phyloP scores from a whole-genome alignment of 23 tunicate genomes.

The Phallusia fumigata region DNA sequence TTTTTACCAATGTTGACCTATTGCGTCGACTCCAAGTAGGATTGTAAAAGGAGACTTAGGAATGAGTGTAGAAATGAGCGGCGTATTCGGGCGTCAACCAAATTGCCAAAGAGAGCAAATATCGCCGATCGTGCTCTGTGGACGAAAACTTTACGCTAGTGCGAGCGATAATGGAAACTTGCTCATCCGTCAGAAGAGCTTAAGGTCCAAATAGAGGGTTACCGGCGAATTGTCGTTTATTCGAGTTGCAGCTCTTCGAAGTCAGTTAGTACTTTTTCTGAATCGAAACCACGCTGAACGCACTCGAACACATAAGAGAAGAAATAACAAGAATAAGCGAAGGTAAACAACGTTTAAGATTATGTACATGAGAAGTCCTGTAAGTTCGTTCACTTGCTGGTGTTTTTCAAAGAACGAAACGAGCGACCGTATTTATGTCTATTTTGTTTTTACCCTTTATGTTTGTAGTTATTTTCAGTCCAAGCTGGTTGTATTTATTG shows the following conservation, averaged over 20 bases:
- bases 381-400: too few relatives aligned
- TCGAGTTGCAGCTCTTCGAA: neutral
- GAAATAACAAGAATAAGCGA: neutral
- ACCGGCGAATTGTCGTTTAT: neutral
- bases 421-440: too few relatives aligned
- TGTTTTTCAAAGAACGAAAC: too few relatives aligned
- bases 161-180: neutral
- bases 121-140: slow-evolving; percentile 2
- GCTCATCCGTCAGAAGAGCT: slow-evolving; percentile 6
- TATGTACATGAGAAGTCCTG: too few relatives aligned
- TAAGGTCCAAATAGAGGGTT: slow-evolving; percentile 10
- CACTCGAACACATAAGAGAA: neutral
- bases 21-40: neutral
- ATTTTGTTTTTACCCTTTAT: too few relatives aligned
- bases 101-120: slow-evolving; percentile 8
- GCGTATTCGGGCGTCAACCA: slow-evolving; percentile 13
- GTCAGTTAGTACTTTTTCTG: neutral
- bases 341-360: neutral
- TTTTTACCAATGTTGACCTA: neutral
- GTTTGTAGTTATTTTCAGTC: too few relatives aligned
- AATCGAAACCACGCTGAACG: neutral
- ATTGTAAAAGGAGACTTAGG: neutral
- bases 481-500: too few relatives aligned
- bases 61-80: neutral
- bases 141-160: slow-evolving; percentile 3